Conservation (phyloP, 1,140 invertebrate species). For the Acromyrmex charruanus region DNA sequence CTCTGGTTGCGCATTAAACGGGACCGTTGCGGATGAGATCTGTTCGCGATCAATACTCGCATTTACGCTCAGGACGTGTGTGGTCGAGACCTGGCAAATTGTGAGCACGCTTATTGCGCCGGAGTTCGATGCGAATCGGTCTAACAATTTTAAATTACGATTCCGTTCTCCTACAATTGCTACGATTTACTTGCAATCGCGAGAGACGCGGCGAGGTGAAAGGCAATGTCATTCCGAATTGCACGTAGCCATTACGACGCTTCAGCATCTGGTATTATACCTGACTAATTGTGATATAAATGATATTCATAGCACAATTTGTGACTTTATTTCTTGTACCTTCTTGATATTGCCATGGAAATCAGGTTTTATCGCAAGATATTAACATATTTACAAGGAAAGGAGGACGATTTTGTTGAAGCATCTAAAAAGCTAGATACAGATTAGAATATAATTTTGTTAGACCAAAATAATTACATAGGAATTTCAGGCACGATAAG, state of each 20-base stretch:
- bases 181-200: slow-evolving; percentile 32
- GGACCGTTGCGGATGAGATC: slow-evolving; percentile 12
- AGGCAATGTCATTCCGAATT: background rate
- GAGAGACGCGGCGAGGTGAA: background rate
- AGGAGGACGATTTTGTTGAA: too few relatives aligned
- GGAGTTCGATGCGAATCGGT: slow-evolving; percentile 18
- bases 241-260: background rate
- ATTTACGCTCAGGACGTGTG: slow-evolving; percentile 36
- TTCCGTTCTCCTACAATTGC: slow-evolving; percentile 22
- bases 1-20: slow-evolving; percentile 23
- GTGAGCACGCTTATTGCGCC: slow-evolving; percentile 34
- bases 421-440: too few relatives aligned
- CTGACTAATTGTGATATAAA: slow-evolving; percentile 21
- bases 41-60: slow-evolving; percentile 49
- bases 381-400: background rate
- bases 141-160: slow-evolving; percentile 40
- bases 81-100: slow-evolving; percentile 23
- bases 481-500: too few relatives aligned
- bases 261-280: background rate
- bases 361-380: background rate
- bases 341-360: background rate
- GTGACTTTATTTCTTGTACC: background rate
- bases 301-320: background rate
- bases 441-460: too few relatives aligned
- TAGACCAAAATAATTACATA: too few relatives aligned